Percentiles rank a stretch among this genome's conserved stretches.
Evolutionary conservation across 2,113 vertebrate species (phyloP).

Genomic region (Caranx ignobilis): DNA sequence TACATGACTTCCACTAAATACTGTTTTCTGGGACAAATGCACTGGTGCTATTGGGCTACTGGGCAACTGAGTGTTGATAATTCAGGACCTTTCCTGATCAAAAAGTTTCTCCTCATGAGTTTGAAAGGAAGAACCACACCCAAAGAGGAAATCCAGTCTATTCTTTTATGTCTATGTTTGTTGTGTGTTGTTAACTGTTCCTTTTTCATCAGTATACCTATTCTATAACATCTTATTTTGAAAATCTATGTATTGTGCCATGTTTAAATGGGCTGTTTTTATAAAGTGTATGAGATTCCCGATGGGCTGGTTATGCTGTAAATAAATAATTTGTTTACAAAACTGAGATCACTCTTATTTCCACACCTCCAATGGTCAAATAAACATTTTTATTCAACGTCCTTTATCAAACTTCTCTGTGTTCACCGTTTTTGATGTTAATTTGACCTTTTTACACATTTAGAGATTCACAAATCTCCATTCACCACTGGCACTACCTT

Average conservation of each 20-base stretch:
- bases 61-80: not conserved
- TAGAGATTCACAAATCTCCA: not conserved
- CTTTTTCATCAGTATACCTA: not conserved
- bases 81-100: slow-evolving; percentile 5
- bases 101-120: slow-evolving; percentile 21
- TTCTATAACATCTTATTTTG: not conserved
- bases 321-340: slow-evolving; percentile 76
- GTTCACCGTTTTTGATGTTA: not conserved
- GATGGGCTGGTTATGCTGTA: slow-evolving; percentile 46
- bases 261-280: slow-evolving; percentile 34
- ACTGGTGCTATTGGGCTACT: slow-evolving; percentile 34
- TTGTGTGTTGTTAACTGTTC: not conserved
- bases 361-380: not conserved
- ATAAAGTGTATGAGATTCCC: slow-evolving; percentile 33
- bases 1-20: not conserved
- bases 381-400: not conserved
- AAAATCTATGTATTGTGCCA: not conserved
- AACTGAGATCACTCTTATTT: slow-evolving; percentile 3
- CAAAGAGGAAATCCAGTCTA: not conserved
- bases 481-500: not conserved
- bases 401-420: not conserved
- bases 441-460: not conserved
- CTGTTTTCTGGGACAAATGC: slow-evolving; percentile 50
- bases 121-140: slow-evolving; percentile 54
- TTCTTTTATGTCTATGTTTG: slow-evolving; percentile 11